A percentile compares a stretch with the other conserved stretches of the same genome.
These are phyloP conservation scores for Hipposideros larvatus DNA, from an alignment of 2,797 vertebrate genomes.

Conservation along the genomic window DNA sequence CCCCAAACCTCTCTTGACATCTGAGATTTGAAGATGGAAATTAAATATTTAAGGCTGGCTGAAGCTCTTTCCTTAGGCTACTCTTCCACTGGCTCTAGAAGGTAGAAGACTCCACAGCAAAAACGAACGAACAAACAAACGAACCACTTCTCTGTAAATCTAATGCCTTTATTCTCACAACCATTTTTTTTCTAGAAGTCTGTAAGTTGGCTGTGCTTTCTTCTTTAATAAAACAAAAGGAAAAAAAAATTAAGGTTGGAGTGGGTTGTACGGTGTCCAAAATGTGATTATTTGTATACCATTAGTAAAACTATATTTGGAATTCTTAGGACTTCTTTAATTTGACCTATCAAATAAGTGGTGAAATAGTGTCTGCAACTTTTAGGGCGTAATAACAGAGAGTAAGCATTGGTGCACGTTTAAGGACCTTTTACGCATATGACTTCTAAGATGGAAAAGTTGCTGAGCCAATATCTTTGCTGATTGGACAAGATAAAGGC, in stretches of 20 bases:
- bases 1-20: neutral
- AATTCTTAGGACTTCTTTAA: neutral
- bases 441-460: neutral
- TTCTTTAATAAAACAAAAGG: neutral
- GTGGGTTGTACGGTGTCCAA: neutral
- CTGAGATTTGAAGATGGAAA: conserved; percentile 59
- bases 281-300: conserved; percentile 12
- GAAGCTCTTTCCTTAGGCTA: conserved; percentile 54
- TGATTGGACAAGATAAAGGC: neutral
- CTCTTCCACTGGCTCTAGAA: neutral
- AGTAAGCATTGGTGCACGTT: neutral
- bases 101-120: neutral
- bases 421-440: neutral
- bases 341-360: neutral
- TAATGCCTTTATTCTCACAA: neutral
- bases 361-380: neutral
- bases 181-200: neutral
- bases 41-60: conserved; percentile 66
- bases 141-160: neutral
- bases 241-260: neutral
- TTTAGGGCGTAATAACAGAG: neutral
- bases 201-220: neutral
- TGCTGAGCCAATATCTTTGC: neutral
- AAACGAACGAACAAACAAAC: neutral
- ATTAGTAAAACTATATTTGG: neutral